These are phyloP conservation scores for Athene noctua DNA, from an alignment of 2,113 vertebrate genomes.

Conservation along the genomic window DNA sequence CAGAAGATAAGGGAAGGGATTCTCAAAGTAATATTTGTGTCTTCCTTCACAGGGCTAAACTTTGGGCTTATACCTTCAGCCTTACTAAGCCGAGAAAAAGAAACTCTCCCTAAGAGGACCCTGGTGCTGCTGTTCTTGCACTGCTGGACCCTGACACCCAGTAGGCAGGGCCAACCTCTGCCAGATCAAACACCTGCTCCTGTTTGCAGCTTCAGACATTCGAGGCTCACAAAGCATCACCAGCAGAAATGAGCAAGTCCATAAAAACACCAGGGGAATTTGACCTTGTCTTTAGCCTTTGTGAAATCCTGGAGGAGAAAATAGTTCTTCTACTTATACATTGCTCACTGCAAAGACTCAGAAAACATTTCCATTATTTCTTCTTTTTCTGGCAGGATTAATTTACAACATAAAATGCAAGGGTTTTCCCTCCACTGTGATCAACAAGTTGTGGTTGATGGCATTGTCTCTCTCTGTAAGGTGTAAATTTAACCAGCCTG, in stretches of 20 bases:
- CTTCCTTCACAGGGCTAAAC: not conserved
- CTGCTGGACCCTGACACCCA: not conserved
- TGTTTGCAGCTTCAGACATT: not conserved
- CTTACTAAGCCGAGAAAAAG: not conserved
- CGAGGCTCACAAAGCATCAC: not conserved
- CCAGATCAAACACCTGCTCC: not conserved
- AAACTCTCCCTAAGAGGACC: not conserved
- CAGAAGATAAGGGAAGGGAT: not conserved
- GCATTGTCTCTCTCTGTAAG: not conserved
- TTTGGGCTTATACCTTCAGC: not conserved
- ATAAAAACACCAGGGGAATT: not conserved
- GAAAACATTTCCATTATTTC: not conserved
- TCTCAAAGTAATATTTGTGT: not conserved
- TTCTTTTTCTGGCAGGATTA: not conserved
- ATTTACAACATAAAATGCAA: not conserved
- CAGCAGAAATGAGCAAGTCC: fast-evolving
- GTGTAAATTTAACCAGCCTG: not conserved
- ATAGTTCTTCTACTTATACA: not conserved
- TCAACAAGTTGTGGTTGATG: fast-evolving
- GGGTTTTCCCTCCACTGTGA: not conserved
- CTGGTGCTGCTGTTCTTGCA: not conserved
- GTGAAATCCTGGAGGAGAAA: not conserved
- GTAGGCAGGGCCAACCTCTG: not conserved
- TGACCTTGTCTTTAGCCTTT: not conserved
- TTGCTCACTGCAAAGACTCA: not conserved